Conservation (phyloP, 1,140 invertebrate species). For the Pseudobourletiella spinata region DNA sequence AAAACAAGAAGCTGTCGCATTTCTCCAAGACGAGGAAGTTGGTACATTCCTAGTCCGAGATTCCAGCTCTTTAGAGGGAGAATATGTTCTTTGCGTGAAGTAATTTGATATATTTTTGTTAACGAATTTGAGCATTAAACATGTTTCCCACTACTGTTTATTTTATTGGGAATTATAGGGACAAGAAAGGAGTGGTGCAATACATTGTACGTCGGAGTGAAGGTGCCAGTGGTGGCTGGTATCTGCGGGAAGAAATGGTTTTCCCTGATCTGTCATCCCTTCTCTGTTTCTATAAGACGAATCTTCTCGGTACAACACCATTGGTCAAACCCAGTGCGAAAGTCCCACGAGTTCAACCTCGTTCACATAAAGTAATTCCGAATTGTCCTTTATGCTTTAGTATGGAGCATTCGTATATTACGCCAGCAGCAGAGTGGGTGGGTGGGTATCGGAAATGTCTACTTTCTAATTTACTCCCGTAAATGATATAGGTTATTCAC, state of each 20-base stretch:
- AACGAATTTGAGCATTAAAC: too few species aligned
- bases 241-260: slow-evolving; percentile 19
- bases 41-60: slow-evolving; percentile 27
- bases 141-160: not conserved
- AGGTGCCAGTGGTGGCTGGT: too few species aligned
- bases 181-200: not conserved
- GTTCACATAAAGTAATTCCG: too few species aligned
- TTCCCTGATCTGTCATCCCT: slow-evolving; percentile 23
- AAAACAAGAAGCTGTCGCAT: slow-evolving; percentile 13
- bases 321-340: slow-evolving; percentile 17
- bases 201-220: not conserved
- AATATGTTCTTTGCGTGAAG: slow-evolving; percentile 32
- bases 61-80: slow-evolving; percentile 13
- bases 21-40: slow-evolving; percentile 10
- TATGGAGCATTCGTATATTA: too few species aligned
- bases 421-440: too few species aligned
- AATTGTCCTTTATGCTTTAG: too few species aligned
- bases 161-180: not conserved
- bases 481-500: too few species aligned
- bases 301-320: slow-evolving; percentile 23
- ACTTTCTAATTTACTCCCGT: too few species aligned
- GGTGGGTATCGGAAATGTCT: too few species aligned
- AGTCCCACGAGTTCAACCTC: too few species aligned
- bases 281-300: slow-evolving; percentile 28
- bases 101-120: too few species aligned